Base-by-base conservation (phyloP, 2,113 vertebrate species). In the Atractosteus spatula region DNA sequence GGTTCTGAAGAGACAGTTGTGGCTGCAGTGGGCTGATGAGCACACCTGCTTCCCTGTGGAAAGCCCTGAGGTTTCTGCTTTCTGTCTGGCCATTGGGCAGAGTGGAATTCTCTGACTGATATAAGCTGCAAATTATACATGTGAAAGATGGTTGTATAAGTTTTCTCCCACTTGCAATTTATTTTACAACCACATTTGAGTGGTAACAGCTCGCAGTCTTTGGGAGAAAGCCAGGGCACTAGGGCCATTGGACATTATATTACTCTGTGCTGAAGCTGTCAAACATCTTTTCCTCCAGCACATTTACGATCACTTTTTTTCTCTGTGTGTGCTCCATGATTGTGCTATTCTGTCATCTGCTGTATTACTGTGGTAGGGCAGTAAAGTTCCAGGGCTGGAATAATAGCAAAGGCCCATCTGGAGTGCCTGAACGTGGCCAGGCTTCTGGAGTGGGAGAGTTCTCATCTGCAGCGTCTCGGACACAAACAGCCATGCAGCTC, bases 371-470 rank as follows among this genome's bases (percentile, higher is more conserved):
- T 70, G 51, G 66, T 70, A 68, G 72, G 66, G 10, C 74, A 77
- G 74, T 76, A 79, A 73, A 77, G 68, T 63, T 74, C 75, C 67
- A 66, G 76, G 76, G 76, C 71, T 72, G 80, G 83, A 88, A 78
- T 69, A 68, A 77, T 81, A 82, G 74, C 64, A 72, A 12, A 13
- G 66, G 56, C 72, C 82, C 80, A 86, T 88, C 84, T 88, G 84
- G 86, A 79, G 69, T 55, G 66, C 67, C 64, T 67, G 71, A 75
- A 3, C 1, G 57, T 71, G 70, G 66, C 71, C 66, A 67, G 51
- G 62, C 57, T 29, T 7, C 8, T 44, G 71, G 66, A 51, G 69
- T 62, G 71, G 75, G 1, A 17, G 56, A 70, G 10, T n/a, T 47
- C 8, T 8, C 13, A 17, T 65, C 69, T 75, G 67, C 69, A 64